These are phyloP conservation scores for Dipus sagitta DNA, from an alignment of 2,797 vertebrate genomes.

Conservation along the genomic window DNA sequence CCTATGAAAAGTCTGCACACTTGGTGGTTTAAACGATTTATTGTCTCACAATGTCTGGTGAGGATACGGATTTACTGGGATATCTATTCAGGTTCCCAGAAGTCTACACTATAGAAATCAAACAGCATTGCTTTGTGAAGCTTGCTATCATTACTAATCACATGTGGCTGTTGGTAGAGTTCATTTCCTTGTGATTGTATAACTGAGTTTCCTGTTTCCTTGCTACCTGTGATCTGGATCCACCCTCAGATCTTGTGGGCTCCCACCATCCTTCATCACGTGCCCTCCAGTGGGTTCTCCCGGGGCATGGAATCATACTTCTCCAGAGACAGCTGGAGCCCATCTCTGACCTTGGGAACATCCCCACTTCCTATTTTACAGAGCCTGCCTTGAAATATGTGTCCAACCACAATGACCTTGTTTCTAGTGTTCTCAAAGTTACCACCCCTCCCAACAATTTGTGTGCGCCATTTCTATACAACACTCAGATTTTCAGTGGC, in stretches of 20 bases:
- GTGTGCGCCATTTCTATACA: neutral
- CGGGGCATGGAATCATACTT: no score
- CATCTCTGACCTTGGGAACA: neutral
- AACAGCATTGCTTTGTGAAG: neutral
- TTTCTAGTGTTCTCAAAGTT: neutral
- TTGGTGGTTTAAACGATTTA: neutral
- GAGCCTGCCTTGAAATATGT: neutral
- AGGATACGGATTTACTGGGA: neutral
- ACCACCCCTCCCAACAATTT: neutral
- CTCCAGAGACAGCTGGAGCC: neutral
- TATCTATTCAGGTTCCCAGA: neutral
- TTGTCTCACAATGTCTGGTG: neutral
- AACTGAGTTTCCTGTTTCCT: neutral
- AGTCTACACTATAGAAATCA: neutral
- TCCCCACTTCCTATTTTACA: neutral
- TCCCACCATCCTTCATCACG: neutral
- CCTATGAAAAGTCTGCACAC: neutral
- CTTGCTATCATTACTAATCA: neutral
- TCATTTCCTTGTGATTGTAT: neutral
- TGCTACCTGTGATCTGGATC: neutral
- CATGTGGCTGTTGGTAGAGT: neutral
- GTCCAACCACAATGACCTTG: neutral
- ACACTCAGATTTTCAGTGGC: neutral
- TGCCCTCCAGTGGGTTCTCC: no score
- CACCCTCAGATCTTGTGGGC: neutral